Conservation (phyloP, 2,888 invertebrate species). For the Coronaproctus castanopsis region DNA sequence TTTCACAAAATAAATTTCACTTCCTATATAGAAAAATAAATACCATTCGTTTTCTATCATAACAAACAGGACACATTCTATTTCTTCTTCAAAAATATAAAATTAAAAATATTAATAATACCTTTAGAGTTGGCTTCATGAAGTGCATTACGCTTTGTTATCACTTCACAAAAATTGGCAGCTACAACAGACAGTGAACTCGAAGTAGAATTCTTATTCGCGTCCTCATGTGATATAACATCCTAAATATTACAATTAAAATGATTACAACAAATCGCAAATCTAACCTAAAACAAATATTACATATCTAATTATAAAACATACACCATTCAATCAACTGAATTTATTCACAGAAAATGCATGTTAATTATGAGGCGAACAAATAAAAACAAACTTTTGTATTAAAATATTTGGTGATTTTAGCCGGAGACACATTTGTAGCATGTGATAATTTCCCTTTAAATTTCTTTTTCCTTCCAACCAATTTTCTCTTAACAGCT, state of each 20-base stretch:
- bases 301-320: no score
- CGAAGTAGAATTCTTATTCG: neutral
- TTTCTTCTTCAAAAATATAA: neutral
- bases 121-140: neutral
- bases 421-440: slow-evolving; percentile 16
- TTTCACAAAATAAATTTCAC: no score
- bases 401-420: slow-evolving; percentile 19
- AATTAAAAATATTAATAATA: neutral
- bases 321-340: no score
- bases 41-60: no score
- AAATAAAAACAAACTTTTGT: slow-evolving; percentile 12
- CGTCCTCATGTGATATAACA: neutral
- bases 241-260: neutral
- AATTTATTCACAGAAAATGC: no score
- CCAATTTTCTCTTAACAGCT: no score
- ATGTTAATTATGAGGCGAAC: no score
- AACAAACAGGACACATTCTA: neutral
- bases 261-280: no score
- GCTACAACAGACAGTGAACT: neutral
- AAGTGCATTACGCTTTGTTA: neutral
- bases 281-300: no score
- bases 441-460: slow-evolving; percentile 23
- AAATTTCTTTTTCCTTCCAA: slow-evolving; percentile 17
- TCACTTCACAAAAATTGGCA: no score
- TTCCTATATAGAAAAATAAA: no score